A percentile compares a stretch with the other conserved stretches of the same genome.
These are phyloP conservation scores for Panulirus ornatus DNA, from an alignment of 1,140 invertebrate genomes.

Conservation along the genomic window DNA sequence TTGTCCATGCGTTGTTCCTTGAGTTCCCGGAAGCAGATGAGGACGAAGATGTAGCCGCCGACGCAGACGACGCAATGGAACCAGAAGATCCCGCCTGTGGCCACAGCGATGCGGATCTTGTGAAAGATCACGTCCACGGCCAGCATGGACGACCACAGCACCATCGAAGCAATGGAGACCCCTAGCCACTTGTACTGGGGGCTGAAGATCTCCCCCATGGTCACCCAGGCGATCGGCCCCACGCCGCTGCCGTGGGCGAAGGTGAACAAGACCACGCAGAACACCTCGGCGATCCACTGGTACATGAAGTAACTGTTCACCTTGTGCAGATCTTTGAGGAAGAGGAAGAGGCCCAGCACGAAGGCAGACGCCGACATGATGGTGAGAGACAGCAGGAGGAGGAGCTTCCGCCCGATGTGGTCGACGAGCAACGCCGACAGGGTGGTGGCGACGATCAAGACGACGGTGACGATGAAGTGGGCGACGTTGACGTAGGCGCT, in stretches of 20 bases:
- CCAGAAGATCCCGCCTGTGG: slow-evolving; percentile 75
- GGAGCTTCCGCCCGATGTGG: slow-evolving; percentile 73
- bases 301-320: slow-evolving; percentile 74
- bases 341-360: slow-evolving; percentile 73
- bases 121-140: slow-evolving; percentile 71
- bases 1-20: slow-evolving; percentile 73
- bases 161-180: slow-evolving; percentile 64
- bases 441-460: slow-evolving; percentile 65
- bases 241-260: slow-evolving; percentile 72
- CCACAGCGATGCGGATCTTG: slow-evolving; percentile 62
- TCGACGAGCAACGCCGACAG: slow-evolving; percentile 70
- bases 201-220: slow-evolving; percentile 73
- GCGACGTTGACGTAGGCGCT: slow-evolving; percentile 67
- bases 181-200: slow-evolving; percentile 72
- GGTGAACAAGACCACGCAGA: slow-evolving; percentile 73
- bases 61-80: slow-evolving; percentile 75
- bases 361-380: slow-evolving; percentile 75
- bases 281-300: slow-evolving; percentile 74
- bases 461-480: slow-evolving; percentile 59
- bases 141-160: slow-evolving; percentile 70
- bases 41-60: slow-evolving; percentile 74
- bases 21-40: slow-evolving; percentile 74
- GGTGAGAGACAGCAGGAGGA: slow-evolving; percentile 73
- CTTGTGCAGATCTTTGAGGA: slow-evolving; percentile 73
- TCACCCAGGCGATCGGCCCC: slow-evolving; percentile 75